Conservation (phyloP, 2,113 vertebrate genomes). For the Carlito syrichta region DNA sequence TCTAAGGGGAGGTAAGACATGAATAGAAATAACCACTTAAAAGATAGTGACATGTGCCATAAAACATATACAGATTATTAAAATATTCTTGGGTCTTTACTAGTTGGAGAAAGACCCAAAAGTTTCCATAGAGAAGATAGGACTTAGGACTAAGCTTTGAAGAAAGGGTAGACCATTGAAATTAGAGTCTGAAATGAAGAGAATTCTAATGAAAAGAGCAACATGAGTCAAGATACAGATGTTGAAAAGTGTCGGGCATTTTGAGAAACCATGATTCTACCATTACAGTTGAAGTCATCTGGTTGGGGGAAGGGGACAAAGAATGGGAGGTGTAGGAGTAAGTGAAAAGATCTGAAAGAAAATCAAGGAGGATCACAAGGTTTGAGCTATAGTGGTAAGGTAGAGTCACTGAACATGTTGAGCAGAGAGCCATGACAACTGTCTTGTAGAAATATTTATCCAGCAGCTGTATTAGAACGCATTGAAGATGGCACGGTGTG, state of each 20-base stretch:
- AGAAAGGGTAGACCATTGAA: neutral
- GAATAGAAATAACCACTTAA: neutral
- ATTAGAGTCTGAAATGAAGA: neutral
- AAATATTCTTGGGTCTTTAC: neutral
- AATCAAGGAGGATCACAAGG: neutral
- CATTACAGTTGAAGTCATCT: neutral
- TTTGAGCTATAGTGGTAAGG: neutral
- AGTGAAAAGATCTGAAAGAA: neutral
- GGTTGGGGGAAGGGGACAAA: fast-evolving
- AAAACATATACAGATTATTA: neutral
- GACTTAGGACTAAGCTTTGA: neutral
- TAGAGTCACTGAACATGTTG: neutral
- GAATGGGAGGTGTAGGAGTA: neutral
- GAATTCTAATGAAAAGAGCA: neutral
- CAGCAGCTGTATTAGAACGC: neutral
- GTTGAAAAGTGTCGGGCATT: neutral
- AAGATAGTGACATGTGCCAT: neutral
- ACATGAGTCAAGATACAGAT: neutral
- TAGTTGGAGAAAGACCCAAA: neutral
- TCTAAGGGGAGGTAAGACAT: neutral
- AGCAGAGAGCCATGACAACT: neutral
- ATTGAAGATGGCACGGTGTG: neutral
- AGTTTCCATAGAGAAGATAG: neutral
- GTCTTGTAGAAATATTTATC: neutral
- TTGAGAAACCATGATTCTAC: neutral